Evolutionary conservation across 2,797 vertebrate genomes (phyloP), one percentile per base, ranked within the genome.

Genomic region (Lates japonicus): DNA sequence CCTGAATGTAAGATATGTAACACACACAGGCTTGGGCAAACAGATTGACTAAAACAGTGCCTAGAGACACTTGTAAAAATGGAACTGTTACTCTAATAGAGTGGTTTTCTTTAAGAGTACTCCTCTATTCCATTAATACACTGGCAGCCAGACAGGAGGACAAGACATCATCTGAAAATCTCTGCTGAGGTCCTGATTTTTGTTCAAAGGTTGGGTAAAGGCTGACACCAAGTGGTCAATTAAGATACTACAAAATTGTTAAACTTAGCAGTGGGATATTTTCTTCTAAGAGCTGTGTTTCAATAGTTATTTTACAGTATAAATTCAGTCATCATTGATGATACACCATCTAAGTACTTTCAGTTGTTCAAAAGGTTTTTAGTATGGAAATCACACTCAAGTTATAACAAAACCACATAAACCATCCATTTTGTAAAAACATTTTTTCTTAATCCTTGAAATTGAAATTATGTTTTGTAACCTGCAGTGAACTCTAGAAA

Each of bases 201-300:
- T 63, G 16, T 5, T 58, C 16, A n/a, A 33, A 74, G 35, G 58
- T 22, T 22, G 64, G 77, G 51, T 51, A 74, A 82, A 85, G 69
- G 51, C 76, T 89, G 90, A 55, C 88, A 88, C 75, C 84, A 73
- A 54, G 76, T 83, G 90, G 72, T 25, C 62, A 55, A 2, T 52
- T 22, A 2, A 17, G 44, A 4, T 57, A 76, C 20, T 72, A 33
- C 74, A 77, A 1, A 5, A 8, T 2, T 19, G 3, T 11, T 74
- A 65, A 70, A 51, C 2, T 20, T 7, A 10, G 59, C 11, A 54
- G 25, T 1, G 25, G 20, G 9, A 13, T 31, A 16, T 17, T 59
- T 11, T 68, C 59, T 51, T 22, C n/a, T 44, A 22, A 77, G 12
- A 59, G 29, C 17, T 35, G 33, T 13, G 10, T 44, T 61, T n/a